Conservation (phyloP, 2,797 vertebrate species). For the Champsocephalus gunnari region DNA sequence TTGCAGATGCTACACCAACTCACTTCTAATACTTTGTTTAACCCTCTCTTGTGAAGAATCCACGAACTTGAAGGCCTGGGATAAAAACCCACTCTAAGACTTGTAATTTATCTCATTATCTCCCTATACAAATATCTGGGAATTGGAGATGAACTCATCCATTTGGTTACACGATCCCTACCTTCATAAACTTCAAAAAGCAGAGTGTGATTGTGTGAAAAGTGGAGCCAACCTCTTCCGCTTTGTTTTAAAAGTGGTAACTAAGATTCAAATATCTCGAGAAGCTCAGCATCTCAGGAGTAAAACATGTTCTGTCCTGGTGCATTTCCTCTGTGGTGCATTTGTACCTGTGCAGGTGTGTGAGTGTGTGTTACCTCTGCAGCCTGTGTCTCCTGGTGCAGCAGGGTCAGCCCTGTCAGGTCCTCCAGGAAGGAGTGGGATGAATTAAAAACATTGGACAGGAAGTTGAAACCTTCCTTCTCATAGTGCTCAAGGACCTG, state of each 20-base stretch:
- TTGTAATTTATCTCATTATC: no score
- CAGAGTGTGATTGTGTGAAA: background rate
- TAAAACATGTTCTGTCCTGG: background rate
- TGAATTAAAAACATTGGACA: constrained; percentile 97
- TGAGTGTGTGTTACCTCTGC: constrained; percentile 89
- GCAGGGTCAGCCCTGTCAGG: constrained; percentile 94
- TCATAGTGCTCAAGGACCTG: constrained; percentile 96
- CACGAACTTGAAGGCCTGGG: background rate
- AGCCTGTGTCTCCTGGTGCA: constrained; percentile 98
- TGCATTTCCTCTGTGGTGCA: background rate
- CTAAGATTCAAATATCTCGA: background rate
- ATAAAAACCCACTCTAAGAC: background rate
- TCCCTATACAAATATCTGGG: background rate
- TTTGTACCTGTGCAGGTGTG: constrained; percentile 7
- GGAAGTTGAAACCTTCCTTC: constrained; percentile 93
- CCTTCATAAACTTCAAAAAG: background rate
- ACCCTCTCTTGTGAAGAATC: background rate
- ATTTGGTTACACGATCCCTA: background rate
- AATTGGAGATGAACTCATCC: no score
- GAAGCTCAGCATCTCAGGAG: background rate
- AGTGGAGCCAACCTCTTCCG: background rate
- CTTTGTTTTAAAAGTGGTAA: background rate
- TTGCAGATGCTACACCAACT: constrained; percentile 1
- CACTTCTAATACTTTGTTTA: constrained; percentile 5
- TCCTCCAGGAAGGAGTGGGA: constrained; percentile 99